Base-by-base conservation (phyloP, 2,888 invertebrate genomes). In the Coleophora deauratella region DNA sequence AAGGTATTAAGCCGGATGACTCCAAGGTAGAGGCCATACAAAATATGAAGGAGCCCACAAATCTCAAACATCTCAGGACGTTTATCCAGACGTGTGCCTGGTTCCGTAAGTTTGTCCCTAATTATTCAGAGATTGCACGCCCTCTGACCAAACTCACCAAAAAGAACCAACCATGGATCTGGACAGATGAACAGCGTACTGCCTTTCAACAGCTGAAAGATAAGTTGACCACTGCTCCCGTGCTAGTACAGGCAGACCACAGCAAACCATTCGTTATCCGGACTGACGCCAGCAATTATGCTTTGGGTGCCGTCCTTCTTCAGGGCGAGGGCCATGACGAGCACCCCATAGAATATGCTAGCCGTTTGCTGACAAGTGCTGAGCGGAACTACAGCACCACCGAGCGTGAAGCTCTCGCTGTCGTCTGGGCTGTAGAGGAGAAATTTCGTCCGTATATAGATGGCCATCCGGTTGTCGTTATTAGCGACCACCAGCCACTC, bases 401-500 rank as follows among this genome's bases (percentile, higher is more conserved):
- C 0, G 77, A 82, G 41, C 52, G 69, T 10, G 82, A 84, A 31
- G 58, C 58, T 0, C 41, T 38, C 2, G 40, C 38, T 8, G 41
- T 41, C 0, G 51, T 55, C 1, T 59, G 54, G 56, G 54, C 55
- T 4, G 46, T 56, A n/a, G n/a, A n/a, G 1, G 42, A 41, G 1
- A 42, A 41, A 8, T 58, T 54, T 35, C 33, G 56, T 2, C 48
- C 68, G 51, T 46, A 54, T 70, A 43, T 57, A 65, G 40, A 72
- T 56, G 36, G 54, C 64, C 33, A 75, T 65, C 75, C 56, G 53
- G 27, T 51, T 61, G 48, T 48, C 1, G 52, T 82, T 0, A 45
- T 52, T 2, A 72, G 66, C 0, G 80, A 82, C 48, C 82, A 80
- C 46, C 69, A 71, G 47, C 71, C 81, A 0, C 52, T 87, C 8